phyloP scores from a whole-genome alignment of 2,797 vertebrate genomes.

The Apodemus agrarius region DNA sequence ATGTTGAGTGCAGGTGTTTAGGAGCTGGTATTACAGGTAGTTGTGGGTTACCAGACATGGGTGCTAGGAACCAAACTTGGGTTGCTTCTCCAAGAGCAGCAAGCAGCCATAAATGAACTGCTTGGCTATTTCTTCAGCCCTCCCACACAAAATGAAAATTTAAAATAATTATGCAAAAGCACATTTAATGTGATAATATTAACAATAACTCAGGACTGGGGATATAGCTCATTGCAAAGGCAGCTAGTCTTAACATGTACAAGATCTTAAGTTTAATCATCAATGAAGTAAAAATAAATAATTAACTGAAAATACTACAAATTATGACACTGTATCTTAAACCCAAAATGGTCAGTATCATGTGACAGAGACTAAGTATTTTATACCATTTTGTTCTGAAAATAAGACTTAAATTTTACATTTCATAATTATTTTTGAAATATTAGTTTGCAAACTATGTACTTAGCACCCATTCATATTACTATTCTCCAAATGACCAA shows the following conservation, averaged over 20 bases:
- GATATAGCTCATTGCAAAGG: neutral
- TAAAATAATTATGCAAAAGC: neutral
- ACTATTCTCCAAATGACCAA: neutral
- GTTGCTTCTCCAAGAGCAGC: neutral
- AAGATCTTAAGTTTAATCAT: neutral
- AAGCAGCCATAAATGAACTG: neutral
- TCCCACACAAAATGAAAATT: neutral
- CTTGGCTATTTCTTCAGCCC: neutral
- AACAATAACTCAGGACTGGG: neutral
- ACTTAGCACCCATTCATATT: neutral
- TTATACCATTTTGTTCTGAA: constrained; percentile 39
- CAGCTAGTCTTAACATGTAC: neutral
- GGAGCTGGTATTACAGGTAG: neutral
- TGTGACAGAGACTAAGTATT: constrained; percentile 2
- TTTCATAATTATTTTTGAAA: constrained; percentile 46
- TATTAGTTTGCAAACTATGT: constrained; percentile 43
- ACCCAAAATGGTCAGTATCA: constrained; percentile 32
- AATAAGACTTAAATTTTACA: constrained; percentile 11
- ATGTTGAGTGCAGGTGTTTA: neutral
- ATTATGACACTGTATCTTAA: neutral
- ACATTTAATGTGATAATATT: neutral
- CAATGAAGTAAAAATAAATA: neutral
- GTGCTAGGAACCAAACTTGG: neutral
- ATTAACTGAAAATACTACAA: constrained; percentile 30
- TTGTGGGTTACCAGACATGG: neutral